Evolutionary conservation across 2,888 invertebrate species (phyloP).

Genomic region (Synanthedon andrenaeformis): DNA sequence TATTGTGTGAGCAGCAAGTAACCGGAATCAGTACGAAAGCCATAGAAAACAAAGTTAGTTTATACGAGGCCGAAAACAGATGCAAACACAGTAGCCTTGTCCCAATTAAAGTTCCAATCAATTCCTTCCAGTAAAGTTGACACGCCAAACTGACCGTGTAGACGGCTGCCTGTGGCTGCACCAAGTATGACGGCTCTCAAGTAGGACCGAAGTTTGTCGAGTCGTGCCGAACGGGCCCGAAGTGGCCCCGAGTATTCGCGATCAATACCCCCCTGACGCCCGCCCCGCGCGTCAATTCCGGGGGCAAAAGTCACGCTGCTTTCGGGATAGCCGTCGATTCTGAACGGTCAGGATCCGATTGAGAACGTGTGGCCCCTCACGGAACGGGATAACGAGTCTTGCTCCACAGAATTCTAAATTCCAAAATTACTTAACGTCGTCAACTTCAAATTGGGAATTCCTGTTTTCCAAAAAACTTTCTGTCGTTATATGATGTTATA

Average conservation of each 20-base stretch:
- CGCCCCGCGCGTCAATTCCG: slow-evolving; percentile 56
- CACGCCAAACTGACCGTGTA: slow-evolving; percentile 51
- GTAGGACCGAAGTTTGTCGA: slow-evolving; percentile 53
- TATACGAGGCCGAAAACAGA: not conserved
- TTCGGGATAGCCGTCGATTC: slow-evolving; percentile 59
- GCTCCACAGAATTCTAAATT: slow-evolving; percentile 27
- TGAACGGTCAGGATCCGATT: slow-evolving; percentile 48
- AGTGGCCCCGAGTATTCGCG: slow-evolving; percentile 48
- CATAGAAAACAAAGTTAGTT: not conserved
- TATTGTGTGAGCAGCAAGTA: not conserved
- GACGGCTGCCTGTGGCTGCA: slow-evolving; percentile 31
- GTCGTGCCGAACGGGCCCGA: slow-evolving; percentile 45
- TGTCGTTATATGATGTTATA: not conserved
- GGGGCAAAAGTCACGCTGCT: slow-evolving; percentile 63
- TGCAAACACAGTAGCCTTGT: slow-evolving; percentile 45
- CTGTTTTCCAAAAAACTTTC: not conserved
- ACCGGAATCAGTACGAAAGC: not conserved
- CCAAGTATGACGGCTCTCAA: slow-evolving; percentile 36
- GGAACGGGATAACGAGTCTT: slow-evolving; percentile 24
- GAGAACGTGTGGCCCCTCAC: slow-evolving; percentile 24
- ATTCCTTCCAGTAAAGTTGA: slow-evolving; percentile 52
- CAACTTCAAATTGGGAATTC: not conserved
- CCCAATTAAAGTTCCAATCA: slow-evolving; percentile 64
- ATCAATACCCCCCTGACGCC: slow-evolving; percentile 59
- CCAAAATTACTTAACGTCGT: slow-evolving; percentile 15